phyloP scores from a whole-genome alignment of 37 sponge, comb jelly and placozoan genomes.

The Axinella damicornis region DNA sequence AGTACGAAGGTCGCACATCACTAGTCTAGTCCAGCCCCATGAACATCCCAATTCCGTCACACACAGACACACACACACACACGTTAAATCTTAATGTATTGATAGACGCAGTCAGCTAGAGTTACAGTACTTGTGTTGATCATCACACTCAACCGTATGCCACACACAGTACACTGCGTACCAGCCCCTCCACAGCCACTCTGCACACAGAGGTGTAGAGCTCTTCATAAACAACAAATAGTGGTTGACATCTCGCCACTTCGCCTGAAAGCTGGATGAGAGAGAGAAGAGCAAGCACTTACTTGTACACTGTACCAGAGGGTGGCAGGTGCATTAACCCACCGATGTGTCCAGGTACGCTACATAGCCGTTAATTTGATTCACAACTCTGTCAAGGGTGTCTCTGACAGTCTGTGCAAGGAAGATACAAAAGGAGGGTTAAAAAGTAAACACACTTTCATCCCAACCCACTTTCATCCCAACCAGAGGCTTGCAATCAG shows the following conservation, averaged over 20 bases:
- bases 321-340: not conserved
- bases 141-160: no score
- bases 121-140: no score
- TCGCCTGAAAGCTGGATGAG: conserved; percentile 36
- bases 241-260: conserved; percentile 57
- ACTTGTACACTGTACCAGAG: not conserved
- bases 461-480: no score
- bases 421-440: not conserved
- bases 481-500: no score
- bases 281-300: no score
- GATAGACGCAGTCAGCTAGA: no score
- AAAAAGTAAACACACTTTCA: not conserved
- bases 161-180: no score
- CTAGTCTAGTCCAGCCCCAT: no score
- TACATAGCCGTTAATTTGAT: conserved; percentile 5
- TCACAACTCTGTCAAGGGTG: not conserved
- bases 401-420: conserved; percentile 5
- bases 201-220: conserved; percentile 53
- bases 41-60: no score
- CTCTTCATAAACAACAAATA: conserved; percentile 49
- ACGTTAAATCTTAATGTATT: no score
- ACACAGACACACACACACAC: no score
- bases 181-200: conserved; percentile 69
- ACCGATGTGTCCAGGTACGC: conserved; percentile 16
- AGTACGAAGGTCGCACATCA: no score